These are phyloP conservation scores for Ridgeia piscesae DNA, from an alignment of 1,140 invertebrate genomes.

Conservation along the genomic window DNA sequence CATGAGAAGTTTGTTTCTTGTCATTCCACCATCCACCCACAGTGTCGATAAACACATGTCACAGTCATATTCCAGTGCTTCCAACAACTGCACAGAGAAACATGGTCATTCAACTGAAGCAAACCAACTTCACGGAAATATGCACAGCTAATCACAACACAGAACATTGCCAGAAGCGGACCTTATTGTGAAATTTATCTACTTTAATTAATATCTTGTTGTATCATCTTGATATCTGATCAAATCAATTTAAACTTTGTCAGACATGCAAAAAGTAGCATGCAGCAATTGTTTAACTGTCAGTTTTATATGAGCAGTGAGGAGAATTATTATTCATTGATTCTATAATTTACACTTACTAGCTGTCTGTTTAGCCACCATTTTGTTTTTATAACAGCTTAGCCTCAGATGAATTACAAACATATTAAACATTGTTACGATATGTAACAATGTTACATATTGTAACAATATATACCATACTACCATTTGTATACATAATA, in stretches of 20 bases:
- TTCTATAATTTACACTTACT: not conserved
- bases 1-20: conserved; percentile 86
- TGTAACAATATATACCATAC: not conserved
- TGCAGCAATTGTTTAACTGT: not conserved
- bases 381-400: too few species aligned
- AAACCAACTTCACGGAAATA: not conserved
- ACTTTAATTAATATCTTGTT: not conserved
- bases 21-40: conserved; percentile 91
- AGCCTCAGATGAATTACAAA: too few species aligned
- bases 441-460: not conserved
- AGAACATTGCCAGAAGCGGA: not conserved
- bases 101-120: not conserved
- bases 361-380: too few species aligned
- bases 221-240: not conserved
- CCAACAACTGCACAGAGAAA: not conserved
- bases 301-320: not conserved
- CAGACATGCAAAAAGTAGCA: not conserved
- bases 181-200: not conserved
- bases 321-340: too few species aligned
- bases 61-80: conserved; percentile 69
- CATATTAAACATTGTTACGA: too few species aligned
- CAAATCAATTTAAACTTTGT: not conserved
- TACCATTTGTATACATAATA: not conserved
- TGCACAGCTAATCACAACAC: too few species aligned
- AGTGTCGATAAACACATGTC: conserved; percentile 73